Conservation (phyloP, 2,113 vertebrate species). For the Pseudois nayaur region DNA sequence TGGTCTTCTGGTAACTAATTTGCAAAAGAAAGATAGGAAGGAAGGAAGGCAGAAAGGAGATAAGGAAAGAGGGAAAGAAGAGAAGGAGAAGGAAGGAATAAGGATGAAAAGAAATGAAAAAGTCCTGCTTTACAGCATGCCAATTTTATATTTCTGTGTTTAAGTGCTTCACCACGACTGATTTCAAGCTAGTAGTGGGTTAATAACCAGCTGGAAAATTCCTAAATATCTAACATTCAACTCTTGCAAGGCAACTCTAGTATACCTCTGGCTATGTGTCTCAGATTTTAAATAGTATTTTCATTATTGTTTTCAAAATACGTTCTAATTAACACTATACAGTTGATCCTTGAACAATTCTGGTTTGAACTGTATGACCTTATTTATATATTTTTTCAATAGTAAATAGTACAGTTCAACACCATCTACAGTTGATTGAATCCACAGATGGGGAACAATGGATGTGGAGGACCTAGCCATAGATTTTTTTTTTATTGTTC, state of each 20-base stretch:
- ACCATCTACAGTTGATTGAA: not conserved
- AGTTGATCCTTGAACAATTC: not conserved
- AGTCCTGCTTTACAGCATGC: not conserved
- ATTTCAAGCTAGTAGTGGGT: not conserved
- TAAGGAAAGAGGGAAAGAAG: too few relatives aligned
- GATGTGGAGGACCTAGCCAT: not conserved
- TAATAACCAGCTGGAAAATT: not conserved
- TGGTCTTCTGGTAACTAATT: not conserved
- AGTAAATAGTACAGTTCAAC: not conserved
- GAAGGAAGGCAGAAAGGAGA: fast-evolving
- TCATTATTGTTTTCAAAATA: not conserved
- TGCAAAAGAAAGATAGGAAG: not conserved
- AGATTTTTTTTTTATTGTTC: not conserved
- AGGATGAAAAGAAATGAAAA: not conserved
- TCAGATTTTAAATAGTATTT: constrained; percentile 12
- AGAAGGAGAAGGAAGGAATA: not conserved
- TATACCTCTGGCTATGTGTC: not conserved
- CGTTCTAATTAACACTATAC: not conserved
- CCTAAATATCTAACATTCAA: not conserved
- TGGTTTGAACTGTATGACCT: not conserved
- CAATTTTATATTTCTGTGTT: not conserved
- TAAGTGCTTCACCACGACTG: not conserved
- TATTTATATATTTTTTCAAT: not conserved
- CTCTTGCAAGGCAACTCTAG: not conserved
- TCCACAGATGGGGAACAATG: not conserved